A percentile compares a stretch with the other conserved stretches of the same genome.
phyloP scores from a whole-genome alignment of 2,113 vertebrate species.

The Campylorhamphus procurvoides region DNA sequence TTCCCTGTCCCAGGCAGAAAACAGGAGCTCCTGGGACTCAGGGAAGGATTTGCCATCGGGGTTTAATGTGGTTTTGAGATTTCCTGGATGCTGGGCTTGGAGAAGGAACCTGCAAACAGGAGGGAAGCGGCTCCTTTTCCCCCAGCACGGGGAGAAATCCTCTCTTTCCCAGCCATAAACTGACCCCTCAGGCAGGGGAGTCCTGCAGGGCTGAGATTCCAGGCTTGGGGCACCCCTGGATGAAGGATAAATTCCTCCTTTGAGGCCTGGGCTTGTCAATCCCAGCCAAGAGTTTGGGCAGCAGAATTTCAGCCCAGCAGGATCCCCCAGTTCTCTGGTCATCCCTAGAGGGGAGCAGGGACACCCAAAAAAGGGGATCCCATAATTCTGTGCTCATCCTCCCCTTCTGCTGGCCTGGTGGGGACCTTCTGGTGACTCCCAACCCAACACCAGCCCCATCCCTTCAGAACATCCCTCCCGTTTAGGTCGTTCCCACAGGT shows the following conservation, averaged over 20 bases:
- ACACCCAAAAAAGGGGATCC: not conserved
- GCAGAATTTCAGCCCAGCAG: not conserved
- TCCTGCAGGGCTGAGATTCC: not conserved
- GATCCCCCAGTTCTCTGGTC: not conserved
- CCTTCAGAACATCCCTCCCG: not conserved
- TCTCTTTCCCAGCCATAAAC: not conserved
- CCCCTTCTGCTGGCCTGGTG: not conserved
- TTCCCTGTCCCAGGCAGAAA: not conserved
- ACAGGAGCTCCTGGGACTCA: not conserved
- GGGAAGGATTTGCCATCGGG: not conserved
- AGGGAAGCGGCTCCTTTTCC: not conserved
- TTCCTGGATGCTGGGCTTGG: not conserved
- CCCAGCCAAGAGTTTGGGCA: not conserved
- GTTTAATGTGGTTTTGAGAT: not conserved
- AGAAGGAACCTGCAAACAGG: not conserved
- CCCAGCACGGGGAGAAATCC: not conserved
- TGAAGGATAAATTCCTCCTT: not conserved
- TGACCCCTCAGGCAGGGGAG: rapidly evolving
- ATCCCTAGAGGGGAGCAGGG: not conserved
- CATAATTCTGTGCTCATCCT: not conserved
- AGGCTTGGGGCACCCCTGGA: not conserved
- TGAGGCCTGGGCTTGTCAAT: not conserved
- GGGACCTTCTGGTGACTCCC: not conserved
- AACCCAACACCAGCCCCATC: not conserved
- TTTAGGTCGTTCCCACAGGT: not conserved